Evolutionary conservation across 2,888 invertebrate species (phyloP).

Genomic region (Temnothorax ravouxi): DNA sequence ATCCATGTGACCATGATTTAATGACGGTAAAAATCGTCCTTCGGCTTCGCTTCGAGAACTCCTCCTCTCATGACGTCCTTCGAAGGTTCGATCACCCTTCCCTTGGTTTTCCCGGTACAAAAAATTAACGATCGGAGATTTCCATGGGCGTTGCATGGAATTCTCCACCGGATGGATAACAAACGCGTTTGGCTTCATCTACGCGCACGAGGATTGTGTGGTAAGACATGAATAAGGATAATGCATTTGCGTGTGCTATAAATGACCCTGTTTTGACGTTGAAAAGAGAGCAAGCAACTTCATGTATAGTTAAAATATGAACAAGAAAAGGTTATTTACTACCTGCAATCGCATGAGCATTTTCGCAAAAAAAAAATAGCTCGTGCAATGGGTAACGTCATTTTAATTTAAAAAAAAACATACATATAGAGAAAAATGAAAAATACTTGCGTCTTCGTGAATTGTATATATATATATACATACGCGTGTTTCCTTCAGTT

Average conservation of each 20-base stretch:
- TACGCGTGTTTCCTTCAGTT: not conserved
- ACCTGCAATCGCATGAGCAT: not conserved
- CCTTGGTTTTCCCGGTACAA: not conserved
- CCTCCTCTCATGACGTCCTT: conserved; percentile 53
- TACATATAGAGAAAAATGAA: not conserved
- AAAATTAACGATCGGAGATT: not conserved
- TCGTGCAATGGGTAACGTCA: not conserved
- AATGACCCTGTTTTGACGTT: not conserved
- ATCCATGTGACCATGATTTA: conserved; percentile 35
- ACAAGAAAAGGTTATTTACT: not conserved
- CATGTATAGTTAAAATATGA: not conserved
- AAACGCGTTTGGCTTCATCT: not conserved
- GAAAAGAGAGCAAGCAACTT: not conserved
- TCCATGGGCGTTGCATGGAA: not conserved
- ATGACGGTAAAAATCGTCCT: conserved; percentile 35
- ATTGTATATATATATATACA: not conserved
- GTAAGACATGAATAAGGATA: not conserved
- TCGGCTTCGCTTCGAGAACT: not conserved
- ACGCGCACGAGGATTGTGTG: not conserved
- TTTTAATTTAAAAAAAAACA: not conserved
- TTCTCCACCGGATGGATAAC: too few relatives aligned
- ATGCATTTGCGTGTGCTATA: not conserved
- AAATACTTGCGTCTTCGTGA: not conserved
- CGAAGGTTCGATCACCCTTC: conserved; percentile 63
- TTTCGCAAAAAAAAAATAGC: not conserved